Base-by-base conservation (phyloP, 2,113 vertebrate species). In the Festucalex cinctus region DNA sequence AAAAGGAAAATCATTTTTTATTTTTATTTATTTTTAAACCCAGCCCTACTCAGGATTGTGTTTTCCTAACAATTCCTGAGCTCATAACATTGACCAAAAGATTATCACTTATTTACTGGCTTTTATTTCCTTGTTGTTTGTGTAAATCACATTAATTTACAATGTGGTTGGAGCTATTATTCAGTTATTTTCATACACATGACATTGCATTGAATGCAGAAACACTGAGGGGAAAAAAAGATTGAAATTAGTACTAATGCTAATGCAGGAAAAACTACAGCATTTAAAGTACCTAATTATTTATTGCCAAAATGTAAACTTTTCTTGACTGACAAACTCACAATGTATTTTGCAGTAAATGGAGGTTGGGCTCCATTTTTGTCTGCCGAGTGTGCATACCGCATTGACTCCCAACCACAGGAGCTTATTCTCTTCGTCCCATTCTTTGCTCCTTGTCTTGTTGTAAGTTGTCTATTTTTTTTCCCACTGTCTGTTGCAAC, bases 351-450 rank as follows among this genome's bases (percentile, higher is more conserved):
- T 49, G 9, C 77, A 93, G 91, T 88, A 61, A 84, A 85, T 22
- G 84, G 77, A 54, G 35, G 41, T 3, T 78, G 71, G 85, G 22
- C 60, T 63, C 85, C 87, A 1, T 86, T 91, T 76, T 62, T 90
- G 5, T 90, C 88, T 20, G 68, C 72, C 1, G 60, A 77, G 0
- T 93, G 91, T 76, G 89, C 87, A 0, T 57, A 77, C 68, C 74
- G 20, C 24, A 13, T 84, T 1, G 19, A 68, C 12, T 84, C 83
- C 3, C 48, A 67, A 3, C 41, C 75, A 58, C 81, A 79, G 26
- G 16, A 81, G 17, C 24, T 78, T 0, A 46, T 77, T 4, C 82
- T 91, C 62, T 83, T 88, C 48, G 73, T 85, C 57, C 62, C 80
- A 37, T 78, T 69, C 54, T 60, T 9, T 24, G 84, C 83, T 9